Conservation (phyloP, 2,113 vertebrate species). For the Lycocorax pyrrhopterus region DNA sequence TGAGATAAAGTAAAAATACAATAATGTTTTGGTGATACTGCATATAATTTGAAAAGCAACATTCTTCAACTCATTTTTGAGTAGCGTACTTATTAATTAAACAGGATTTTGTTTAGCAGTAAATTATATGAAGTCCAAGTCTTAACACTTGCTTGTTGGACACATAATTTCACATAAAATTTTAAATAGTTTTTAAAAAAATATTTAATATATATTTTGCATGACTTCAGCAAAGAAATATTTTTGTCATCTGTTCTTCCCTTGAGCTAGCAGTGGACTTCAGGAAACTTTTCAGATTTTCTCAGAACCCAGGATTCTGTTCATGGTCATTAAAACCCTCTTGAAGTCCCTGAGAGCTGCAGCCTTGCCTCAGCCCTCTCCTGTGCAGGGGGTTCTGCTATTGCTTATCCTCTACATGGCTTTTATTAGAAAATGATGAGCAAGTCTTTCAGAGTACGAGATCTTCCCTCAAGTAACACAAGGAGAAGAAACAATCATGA, state of each 20-base stretch:
- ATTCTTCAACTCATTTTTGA: neutral
- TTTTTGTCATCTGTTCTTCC: neutral
- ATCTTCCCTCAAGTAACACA: neutral
- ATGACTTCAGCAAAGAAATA: neutral
- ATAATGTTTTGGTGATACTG: neutral
- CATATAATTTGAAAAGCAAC: neutral
- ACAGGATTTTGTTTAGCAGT: neutral
- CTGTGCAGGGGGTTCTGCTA: rapidly evolving
- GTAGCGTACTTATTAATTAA: neutral
- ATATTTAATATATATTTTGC: neutral
- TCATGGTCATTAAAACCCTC: neutral
- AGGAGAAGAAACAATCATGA: neutral
- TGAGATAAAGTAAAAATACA: neutral
- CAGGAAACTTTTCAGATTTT: neutral
- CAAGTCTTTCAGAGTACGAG: neutral
- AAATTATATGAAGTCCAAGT: neutral
- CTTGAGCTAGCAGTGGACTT: neutral
- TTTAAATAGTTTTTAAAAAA: neutral
- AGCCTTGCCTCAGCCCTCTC: neutral
- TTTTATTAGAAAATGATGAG: neutral
- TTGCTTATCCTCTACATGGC: neutral
- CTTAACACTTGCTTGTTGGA: neutral
- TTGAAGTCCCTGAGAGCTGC: neutral
- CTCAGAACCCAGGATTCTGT: neutral
- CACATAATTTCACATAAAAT: neutral